Evolutionary conservation across 2,113 vertebrate genomes (phyloP).

Genomic region (Hippocampus abdominalis): DNA sequence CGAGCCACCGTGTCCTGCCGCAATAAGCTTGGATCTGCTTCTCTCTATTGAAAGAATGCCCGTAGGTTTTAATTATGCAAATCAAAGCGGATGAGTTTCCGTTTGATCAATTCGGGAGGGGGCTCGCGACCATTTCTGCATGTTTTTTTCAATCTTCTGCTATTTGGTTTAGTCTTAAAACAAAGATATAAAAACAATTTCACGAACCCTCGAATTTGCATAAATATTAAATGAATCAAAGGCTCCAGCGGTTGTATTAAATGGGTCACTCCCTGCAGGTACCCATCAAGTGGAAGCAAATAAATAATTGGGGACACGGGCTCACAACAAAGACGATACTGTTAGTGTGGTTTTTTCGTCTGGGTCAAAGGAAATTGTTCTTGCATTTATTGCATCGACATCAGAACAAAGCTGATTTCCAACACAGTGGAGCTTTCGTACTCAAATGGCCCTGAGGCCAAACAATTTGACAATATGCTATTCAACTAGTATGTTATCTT

Average conservation of each 20-base stretch:
- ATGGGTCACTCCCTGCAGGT: slow-evolving; percentile 2
- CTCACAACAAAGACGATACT: not conserved
- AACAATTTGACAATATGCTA: not conserved
- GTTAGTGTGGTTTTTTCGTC: not conserved
- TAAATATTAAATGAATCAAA: slow-evolving; percentile 23
- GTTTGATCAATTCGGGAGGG: slow-evolving; percentile 39
- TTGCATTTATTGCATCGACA: not conserved
- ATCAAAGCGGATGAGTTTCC: slow-evolving; percentile 45
- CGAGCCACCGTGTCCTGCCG: slow-evolving; percentile 43
- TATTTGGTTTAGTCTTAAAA: slow-evolving; percentile 14
- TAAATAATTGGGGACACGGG: slow-evolving; percentile 4
- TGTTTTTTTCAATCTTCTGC: slow-evolving; percentile 32
- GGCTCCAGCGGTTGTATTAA: not conserved
- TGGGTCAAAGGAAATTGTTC: not conserved
- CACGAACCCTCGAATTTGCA: not conserved
- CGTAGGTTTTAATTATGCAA: slow-evolving; percentile 53
- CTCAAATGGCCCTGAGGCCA: not conserved
- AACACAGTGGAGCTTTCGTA: not conserved
- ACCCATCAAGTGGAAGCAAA: not conserved
- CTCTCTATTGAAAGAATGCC: slow-evolving; percentile 38
- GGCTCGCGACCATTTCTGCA: slow-evolving; percentile 9
- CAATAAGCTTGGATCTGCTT: slow-evolving; percentile 38
- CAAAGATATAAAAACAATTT: not conserved
- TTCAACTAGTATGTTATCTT: not conserved
- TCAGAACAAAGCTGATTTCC: not conserved